Percentiles rank a stretch among this genome's conserved stretches.
Conservation (phyloP, 2,797 vertebrate genomes). For the Falco cherrug region DNA sequence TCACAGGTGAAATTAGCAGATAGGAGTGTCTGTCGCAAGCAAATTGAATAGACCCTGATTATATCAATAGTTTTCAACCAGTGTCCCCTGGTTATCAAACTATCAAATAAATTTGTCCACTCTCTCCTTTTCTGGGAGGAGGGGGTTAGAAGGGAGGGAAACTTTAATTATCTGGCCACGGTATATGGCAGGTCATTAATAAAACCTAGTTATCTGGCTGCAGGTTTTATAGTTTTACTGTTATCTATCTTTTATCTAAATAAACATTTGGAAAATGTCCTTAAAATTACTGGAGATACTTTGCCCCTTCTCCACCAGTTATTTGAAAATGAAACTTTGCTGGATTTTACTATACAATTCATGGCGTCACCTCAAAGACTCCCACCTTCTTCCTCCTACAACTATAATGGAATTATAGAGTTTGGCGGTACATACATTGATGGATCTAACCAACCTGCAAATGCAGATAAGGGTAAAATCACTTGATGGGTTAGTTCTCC, state of each 20-base stretch:
- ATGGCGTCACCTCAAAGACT: slow-evolving; percentile 76
- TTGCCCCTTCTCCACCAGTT: slow-evolving; percentile 76
- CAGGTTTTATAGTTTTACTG: slow-evolving; percentile 83
- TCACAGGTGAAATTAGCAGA: slow-evolving; percentile 98
- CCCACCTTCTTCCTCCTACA: slow-evolving; percentile 70
- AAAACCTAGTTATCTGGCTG: slow-evolving; percentile 94
- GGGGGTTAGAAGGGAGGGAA: slow-evolving; percentile 74
- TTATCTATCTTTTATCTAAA: slow-evolving; percentile 90
- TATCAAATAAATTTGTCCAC: slow-evolving; percentile 96
- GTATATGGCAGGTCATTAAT: slow-evolving; percentile 99
- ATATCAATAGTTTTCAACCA: slow-evolving; percentile 87
- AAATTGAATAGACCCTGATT: slow-evolving; percentile 93
- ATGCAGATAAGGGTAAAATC: slow-evolving; percentile 93
- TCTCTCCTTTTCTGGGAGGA: slow-evolving; percentile 80
- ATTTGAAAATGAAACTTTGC: slow-evolving; percentile 78
- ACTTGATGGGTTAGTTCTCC: slow-evolving; percentile 77
- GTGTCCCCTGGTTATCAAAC: slow-evolving; percentile 94
- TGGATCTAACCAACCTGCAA: slow-evolving; percentile 93
- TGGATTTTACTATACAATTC: slow-evolving; percentile 72
- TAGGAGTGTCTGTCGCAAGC: slow-evolving; percentile 84
- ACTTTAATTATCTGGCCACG: slow-evolving; percentile 95
- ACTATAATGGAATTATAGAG: slow-evolving; percentile 81
- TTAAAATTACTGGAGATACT: slow-evolving; percentile 89
- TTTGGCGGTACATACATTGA: slow-evolving; percentile 85
- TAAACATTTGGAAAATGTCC: slow-evolving; percentile 91